Evolutionary conservation across 2,797 vertebrate genomes (phyloP), one percentile per base, ranked within the genome.

Genomic region (Gymnocypris eckloni): DNA sequence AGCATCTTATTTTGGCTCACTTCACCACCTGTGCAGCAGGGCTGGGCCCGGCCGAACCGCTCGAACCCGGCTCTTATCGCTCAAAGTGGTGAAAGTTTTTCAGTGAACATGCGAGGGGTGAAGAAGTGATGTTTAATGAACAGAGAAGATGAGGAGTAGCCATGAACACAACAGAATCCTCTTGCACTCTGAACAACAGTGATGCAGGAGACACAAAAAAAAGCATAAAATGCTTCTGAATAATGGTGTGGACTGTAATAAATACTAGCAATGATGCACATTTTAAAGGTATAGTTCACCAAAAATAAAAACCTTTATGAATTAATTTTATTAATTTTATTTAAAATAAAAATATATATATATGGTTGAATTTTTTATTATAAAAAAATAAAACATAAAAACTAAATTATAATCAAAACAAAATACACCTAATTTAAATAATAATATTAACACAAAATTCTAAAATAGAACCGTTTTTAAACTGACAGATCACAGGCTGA

Each of bases 11-110:
- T 83, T 52, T 64, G n/a, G 39, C 41, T 76, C 77, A 86, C 83
- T 90, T 83, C 81, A 90, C 83, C 90, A 90, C 84, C 88, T 90
- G 89, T 54, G 43, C 77, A n/a, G 61, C 73, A 61, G 28, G n/a
- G 41, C 84, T 15, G 66, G 54, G 66, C 85, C 54, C n/a, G 20
- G 28, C 16, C 76, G 70, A 71, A 50, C 78, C 5, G 1, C 10
- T 33, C 22, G 15, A 84, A 77, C 79, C 22, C 8, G 3, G 69
- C 71, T 61, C 81, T 86, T 84, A 89, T 87, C 84, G 18, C 59
- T 16, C 50, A 80, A 75, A 56, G 48, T 67, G 83, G 73, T 77
- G 82, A 76, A 87, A 87, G 79, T 87, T 81, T 82, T 82, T 78
- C 56, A 77, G 83, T 12, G 75, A 86, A 84, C 81, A 72, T 76